Evolutionary conservation across 2,113 vertebrate genomes (phyloP), one percentile per base, ranked within the genome.

Genomic region (Sapayoa aenigma): DNA sequence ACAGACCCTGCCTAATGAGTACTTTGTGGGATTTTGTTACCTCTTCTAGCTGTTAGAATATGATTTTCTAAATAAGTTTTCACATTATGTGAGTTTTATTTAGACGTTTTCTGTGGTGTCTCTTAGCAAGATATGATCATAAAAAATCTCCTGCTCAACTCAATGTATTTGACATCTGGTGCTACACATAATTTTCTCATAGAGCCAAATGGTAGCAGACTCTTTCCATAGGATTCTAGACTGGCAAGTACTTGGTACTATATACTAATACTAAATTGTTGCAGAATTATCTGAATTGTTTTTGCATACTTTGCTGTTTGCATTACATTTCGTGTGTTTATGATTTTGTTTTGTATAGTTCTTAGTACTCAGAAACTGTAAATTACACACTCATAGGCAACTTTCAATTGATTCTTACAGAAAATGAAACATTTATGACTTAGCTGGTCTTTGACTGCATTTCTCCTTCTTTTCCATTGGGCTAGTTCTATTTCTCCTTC

Each of bases 301-400:
- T 71, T 76, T 83, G 11, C 25, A 30, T 39, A 23, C 31, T 37
- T 62, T 0, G 0, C 11, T 79, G 22, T 62, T 88, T 39, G 20
- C 49, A 31, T 66, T 74, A 9, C 17, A 46, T 84, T 80, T 52
- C 59, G 6, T 39, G 2, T 39, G 2, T 65, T 68, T 50, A 58
- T 84, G 3, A 19, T 92, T 85, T 72, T 53, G 6, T 56, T 39
- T 84, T 49, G 11, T 30, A 5, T 71, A 8, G n/a, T n/a, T n/a
- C n/a, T n/a, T n/a, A n/a, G n/a, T n/a, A 17, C 41, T 65, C 0
- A 0, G 2, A 56, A 30, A 11, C 17, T 69, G 3, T 28, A 28
- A 39, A 25, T 59, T 80, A 16, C 50, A 76, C 12, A 13, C 12
- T 60, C 25, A 53, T 12, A 50, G 33, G 47, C 58, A 63, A 11